Conservation (phyloP, 2,888 invertebrate species). For the Cephus pulcher region DNA sequence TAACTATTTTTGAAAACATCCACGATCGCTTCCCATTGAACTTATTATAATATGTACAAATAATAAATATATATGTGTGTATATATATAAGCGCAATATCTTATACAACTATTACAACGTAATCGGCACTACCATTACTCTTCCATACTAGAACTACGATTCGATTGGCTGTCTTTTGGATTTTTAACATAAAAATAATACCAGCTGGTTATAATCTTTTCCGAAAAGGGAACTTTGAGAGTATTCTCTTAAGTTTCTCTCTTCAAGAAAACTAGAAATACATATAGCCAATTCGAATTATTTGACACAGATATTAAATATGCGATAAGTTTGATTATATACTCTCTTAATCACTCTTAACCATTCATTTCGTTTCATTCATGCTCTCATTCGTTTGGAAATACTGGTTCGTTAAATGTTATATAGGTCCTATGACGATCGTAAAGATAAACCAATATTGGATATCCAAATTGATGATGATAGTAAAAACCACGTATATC, state of each 20-base stretch:
- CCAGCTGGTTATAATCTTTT: not conserved
- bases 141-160: not conserved
- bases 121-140: not conserved
- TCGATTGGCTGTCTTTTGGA: not conserved
- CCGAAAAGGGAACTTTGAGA: not conserved
- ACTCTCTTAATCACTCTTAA: slow-evolving; percentile 8
- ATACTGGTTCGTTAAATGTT: not conserved
- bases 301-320: slow-evolving; percentile 8
- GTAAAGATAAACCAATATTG: not conserved
- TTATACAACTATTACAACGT: slow-evolving; percentile 27
- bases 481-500: not conserved
- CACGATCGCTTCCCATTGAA: slow-evolving; percentile 15
- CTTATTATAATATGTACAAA: slow-evolving; percentile 53
- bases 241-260: not conserved
- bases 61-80: slow-evolving; percentile 44
- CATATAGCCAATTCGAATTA: not conserved
- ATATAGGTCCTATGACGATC: not conserved
- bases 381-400: not conserved
- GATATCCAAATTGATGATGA: not conserved
- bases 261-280: not conserved
- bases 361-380: not conserved
- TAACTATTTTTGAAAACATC: slow-evolving; percentile 14
- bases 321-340: slow-evolving; percentile 21
- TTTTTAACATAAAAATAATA: not conserved
- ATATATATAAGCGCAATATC: slow-evolving; percentile 6